A percentile compares a stretch with the other conserved stretches of the same genome.
Conservation (phyloP, 2,113 vertebrate species). For the Aviceda subcristata region DNA sequence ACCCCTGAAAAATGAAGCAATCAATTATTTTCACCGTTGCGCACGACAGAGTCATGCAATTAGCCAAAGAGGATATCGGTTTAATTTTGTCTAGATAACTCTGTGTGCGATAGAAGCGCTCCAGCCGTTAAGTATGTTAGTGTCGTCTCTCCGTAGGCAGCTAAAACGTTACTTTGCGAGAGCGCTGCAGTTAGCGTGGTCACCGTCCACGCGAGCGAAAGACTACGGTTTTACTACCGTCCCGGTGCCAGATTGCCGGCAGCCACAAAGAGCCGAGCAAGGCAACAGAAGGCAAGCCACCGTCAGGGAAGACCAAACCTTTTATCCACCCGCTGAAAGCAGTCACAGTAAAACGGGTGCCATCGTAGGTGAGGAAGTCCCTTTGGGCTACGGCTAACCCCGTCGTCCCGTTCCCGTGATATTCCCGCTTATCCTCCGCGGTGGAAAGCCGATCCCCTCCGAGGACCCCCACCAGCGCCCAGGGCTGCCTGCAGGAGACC, state of each 20-base stretch:
- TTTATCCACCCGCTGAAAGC: slow-evolving; percentile 61
- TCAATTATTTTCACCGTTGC: background rate
- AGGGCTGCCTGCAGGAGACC: slow-evolving; percentile 44
- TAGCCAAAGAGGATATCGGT: background rate
- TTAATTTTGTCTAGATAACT: background rate
- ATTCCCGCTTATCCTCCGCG: slow-evolving; percentile 1
- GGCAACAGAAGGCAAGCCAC: background rate
- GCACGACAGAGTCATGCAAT: background rate
- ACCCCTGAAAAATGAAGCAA: slow-evolving; percentile 28
- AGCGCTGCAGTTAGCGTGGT: background rate
- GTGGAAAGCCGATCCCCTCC: background rate
- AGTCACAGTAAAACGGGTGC: slow-evolving; percentile 20
- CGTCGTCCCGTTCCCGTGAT: background rate
- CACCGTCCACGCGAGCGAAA: rapidly evolving
- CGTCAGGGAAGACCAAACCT: background rate
- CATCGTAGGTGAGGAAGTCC: slow-evolving; percentile 25
- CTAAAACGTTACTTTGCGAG: background rate
- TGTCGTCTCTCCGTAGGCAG: background rate
- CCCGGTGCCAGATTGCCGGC: background rate
- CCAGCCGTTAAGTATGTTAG: background rate
- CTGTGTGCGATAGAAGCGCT: background rate
- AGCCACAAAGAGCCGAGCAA: background rate
- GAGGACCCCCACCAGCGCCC: slow-evolving; percentile 49
- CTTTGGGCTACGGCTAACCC: slow-evolving; percentile 1
- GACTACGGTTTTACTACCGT: rapidly evolving